Evolutionary conservation across 2,113 vertebrate species (phyloP).

Genomic region (Anarhynchus alexandrinus): DNA sequence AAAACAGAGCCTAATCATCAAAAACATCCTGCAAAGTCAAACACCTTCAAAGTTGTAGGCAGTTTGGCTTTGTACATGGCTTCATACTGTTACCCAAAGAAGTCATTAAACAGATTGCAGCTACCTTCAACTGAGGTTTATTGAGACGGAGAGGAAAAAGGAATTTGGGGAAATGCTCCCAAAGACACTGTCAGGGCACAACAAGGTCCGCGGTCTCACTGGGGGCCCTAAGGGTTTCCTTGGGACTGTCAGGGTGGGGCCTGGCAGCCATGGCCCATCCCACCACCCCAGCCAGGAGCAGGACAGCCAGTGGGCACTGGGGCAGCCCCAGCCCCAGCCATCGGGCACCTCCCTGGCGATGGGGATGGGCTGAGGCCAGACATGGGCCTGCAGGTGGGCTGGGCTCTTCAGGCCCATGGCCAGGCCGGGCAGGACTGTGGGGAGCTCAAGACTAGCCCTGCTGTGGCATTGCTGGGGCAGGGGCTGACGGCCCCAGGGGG

Average conservation of each 20-base stretch:
- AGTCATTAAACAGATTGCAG: background rate
- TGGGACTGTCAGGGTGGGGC: background rate
- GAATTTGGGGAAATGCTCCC: background rate
- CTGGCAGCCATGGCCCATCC: background rate
- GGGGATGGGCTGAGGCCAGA: rapidly evolving
- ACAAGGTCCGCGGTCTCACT: rapidly evolving
- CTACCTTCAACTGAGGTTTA: background rate
- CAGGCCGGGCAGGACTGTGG: rapidly evolving
- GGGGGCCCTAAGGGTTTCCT: background rate
- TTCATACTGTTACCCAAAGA: background rate
- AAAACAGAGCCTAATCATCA: background rate
- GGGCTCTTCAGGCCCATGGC: too few relatives aligned
- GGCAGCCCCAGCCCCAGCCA: background rate
- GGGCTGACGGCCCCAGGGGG: rapidly evolving
- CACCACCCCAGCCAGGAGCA: background rate
- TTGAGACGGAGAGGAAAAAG: background rate
- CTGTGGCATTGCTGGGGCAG: background rate
- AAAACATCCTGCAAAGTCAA: background rate
- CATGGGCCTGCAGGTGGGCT: background rate
- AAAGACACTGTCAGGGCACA: background rate
- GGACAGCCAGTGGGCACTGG: rapidly evolving
- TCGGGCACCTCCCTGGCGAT: rapidly evolving
- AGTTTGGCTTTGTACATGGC: background rate
- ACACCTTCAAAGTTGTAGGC: background rate
- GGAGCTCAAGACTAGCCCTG: background rate